Conservation (phyloP, 2,888 invertebrate species). For the Cylindroiulus punctatus region DNA sequence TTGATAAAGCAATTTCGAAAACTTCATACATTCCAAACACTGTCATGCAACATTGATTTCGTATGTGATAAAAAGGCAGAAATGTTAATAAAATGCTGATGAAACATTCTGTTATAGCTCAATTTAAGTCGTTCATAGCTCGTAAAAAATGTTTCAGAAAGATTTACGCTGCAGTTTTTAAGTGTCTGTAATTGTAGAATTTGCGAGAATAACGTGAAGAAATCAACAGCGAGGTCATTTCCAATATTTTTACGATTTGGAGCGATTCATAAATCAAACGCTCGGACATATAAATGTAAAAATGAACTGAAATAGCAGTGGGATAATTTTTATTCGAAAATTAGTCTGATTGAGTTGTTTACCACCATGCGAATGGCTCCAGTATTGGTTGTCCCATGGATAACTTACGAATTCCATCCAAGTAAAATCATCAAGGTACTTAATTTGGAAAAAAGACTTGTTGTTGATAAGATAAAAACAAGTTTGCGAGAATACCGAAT, state of each 20-base stretch:
- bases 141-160: not conserved
- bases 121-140: not conserved
- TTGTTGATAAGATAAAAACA: not conserved
- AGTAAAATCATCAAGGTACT: not conserved
- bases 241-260: not conserved
- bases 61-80: too few species aligned
- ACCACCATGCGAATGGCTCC: not conserved
- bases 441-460: not conserved
- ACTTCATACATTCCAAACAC: too few species aligned
- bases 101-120: too few species aligned
- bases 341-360: not conserved
- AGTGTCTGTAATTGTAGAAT: not conserved
- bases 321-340: not conserved
- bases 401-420: not conserved
- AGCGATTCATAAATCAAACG: not conserved
- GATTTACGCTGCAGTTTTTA: not conserved
- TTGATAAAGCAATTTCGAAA: too few species aligned
- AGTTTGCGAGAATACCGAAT: not conserved
- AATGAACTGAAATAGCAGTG: not conserved
- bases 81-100: too few species aligned
- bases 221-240: not conserved
- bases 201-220: not conserved
- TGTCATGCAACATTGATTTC: too few species aligned
- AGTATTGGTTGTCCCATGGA: not conserved
- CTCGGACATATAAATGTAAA: not conserved